These are phyloP conservation scores for Xanthorhoe spadicearia DNA, from an alignment of 2,888 invertebrate genomes.

Conservation along the genomic window DNA sequence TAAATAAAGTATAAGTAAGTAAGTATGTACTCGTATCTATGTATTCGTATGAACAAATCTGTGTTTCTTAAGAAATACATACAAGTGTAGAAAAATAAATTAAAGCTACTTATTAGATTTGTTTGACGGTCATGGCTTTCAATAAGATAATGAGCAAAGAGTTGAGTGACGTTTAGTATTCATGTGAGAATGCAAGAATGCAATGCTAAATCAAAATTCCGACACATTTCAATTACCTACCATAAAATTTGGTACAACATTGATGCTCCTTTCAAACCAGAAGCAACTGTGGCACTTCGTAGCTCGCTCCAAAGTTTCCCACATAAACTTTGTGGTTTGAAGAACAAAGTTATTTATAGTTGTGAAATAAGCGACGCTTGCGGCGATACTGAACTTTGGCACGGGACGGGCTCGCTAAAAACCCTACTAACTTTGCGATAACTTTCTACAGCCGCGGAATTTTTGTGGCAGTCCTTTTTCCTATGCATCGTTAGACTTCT, in stretches of 20 bases:
- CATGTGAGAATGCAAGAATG: too few relatives aligned
- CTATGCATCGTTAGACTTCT: neutral
- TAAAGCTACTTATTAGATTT: too few relatives aligned
- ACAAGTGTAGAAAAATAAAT: too few relatives aligned
- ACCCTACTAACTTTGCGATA: constrained; percentile 72
- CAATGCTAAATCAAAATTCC: neutral
- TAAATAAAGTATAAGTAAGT: too few relatives aligned
- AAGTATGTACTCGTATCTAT: too few relatives aligned
- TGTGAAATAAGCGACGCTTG: constrained; percentile 59
- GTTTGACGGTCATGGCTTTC: too few relatives aligned
- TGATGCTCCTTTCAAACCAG: constrained; percentile 20
- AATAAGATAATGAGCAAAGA: too few relatives aligned
- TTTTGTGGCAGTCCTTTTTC: constrained; percentile 22
- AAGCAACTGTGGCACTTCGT: constrained; percentile 31
- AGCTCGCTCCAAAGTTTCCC: constrained; percentile 51
- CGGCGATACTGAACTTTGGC: constrained; percentile 68
- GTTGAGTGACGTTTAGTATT: too few relatives aligned
- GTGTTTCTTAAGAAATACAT: too few relatives aligned
- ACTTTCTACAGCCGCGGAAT: constrained; percentile 61
- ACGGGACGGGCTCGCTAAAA: constrained; percentile 57
- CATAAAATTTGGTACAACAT: constrained; percentile 7
- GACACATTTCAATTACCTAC: too few relatives aligned
- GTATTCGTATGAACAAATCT: too few relatives aligned
- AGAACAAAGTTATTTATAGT: constrained; percentile 74
- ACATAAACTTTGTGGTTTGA: constrained; percentile 63